phyloP scores from a whole-genome alignment of 2,797 vertebrate species.

The Lutjanus argentimaculatus region DNA sequence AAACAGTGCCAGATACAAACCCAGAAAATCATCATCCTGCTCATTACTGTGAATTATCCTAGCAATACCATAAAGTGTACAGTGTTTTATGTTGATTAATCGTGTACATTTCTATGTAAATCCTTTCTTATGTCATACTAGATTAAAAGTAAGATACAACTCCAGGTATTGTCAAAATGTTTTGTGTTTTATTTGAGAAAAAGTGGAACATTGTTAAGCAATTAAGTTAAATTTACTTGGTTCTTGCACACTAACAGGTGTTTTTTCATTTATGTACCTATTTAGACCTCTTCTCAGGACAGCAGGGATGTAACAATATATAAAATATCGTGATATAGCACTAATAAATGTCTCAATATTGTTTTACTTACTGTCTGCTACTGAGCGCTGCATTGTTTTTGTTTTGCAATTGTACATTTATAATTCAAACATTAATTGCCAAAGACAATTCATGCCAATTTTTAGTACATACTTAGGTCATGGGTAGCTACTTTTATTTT shows the following conservation, averaged over 20 bases:
- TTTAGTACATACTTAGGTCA: too few relatives aligned
- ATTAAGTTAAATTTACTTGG: conserved; percentile 1
- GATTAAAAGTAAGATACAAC: conserved; percentile 15
- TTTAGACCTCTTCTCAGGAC: not conserved
- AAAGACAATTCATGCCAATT: too few relatives aligned
- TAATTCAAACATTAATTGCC: too few relatives aligned
- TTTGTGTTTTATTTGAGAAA: conserved; percentile 57
- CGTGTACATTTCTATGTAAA: not conserved
- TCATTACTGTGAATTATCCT: not conserved
- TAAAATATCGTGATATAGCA: too few relatives aligned
- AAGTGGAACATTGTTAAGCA: conserved; percentile 9
- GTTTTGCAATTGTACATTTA: too few relatives aligned
- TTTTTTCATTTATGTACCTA: conserved; percentile 5
- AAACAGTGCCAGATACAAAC: conserved; percentile 18
- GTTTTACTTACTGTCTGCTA: too few relatives aligned
- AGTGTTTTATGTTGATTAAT: not conserved
- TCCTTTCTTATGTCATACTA: not conserved
- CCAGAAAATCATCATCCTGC: not conserved
- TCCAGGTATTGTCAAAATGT: not conserved
- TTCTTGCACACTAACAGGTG: not conserved
- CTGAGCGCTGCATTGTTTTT: too few relatives aligned
- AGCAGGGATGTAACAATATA: not conserved
- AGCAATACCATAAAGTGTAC: not conserved
- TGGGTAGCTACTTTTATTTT: too few relatives aligned
- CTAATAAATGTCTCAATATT: too few relatives aligned